These are phyloP conservation scores for Leptatherina wallacei DNA, from an alignment of 2,797 vertebrate genomes.

Conservation along the genomic window DNA sequence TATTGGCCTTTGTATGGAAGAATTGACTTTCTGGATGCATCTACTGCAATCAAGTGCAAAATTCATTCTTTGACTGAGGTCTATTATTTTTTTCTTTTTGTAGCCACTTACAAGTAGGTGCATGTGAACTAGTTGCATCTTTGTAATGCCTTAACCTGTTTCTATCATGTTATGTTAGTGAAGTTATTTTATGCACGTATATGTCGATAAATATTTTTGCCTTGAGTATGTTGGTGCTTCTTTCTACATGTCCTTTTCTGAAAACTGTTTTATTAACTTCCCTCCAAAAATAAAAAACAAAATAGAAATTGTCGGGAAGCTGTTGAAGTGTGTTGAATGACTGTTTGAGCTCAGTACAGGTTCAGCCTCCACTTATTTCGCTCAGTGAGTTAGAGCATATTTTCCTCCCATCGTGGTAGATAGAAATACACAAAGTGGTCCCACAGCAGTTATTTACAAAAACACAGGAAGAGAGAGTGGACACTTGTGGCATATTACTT, in stretches of 20 bases:
- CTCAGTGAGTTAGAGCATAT: not conserved
- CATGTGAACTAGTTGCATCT: not conserved
- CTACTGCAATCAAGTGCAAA: slow-evolving; percentile 23
- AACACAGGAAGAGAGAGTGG: not conserved
- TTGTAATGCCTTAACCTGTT: slow-evolving; percentile 10
- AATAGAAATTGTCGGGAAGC: not conserved
- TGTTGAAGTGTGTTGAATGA: not conserved
- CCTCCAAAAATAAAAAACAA: not conserved
- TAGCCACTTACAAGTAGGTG: not conserved
- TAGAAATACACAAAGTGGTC: slow-evolving; percentile 2
- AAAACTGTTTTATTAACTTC: not conserved
- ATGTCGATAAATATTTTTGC: not conserved
- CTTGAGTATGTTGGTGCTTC: not conserved
- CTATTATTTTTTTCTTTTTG: not conserved
- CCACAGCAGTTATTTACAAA: not conserved
- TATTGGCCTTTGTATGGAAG: slow-evolving; percentile 49
- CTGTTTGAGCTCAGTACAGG: not conserved
- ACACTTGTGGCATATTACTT: not conserved
- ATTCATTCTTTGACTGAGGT: slow-evolving; percentile 9
- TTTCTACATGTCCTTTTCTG: not conserved
- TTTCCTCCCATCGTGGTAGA: not conserved
- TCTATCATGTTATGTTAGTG: slow-evolving; percentile 13
- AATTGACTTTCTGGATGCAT: slow-evolving; percentile 44
- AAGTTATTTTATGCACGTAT: not conserved
- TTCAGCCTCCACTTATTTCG: not conserved